Evolutionary conservation across 2,113 vertebrate genomes (phyloP), one percentile per base, ranked within the genome.

Genomic region (Rhinoptilus africanus): DNA sequence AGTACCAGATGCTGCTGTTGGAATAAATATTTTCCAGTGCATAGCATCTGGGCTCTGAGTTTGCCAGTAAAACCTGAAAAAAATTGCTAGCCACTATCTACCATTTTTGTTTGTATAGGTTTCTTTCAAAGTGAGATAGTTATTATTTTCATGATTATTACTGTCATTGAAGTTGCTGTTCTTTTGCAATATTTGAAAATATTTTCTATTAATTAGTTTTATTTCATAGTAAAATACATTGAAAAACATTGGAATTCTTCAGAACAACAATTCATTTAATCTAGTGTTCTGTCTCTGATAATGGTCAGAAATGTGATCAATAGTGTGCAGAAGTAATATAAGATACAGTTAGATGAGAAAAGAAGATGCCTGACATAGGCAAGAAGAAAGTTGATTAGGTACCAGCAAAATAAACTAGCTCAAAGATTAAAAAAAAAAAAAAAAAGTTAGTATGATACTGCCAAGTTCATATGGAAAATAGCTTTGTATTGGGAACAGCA

Each of bases 1-100:
- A 95, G 85, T 28, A 74, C 92, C 97, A 98, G 97, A 98, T 98
- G 96, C 81, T 98, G 88, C 88, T 95, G 75, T 96, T 97, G 96
- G 94, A 98, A 97, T 92, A 98, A 97, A 93, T 97, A 95, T 96
- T 94, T 97, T 98, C 94, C 95, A 95, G 86, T 95, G 91, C 50
- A 97, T 97, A 98, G 96, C 97, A 98, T 97, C 97, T 98, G 97
- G 92, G 60, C 79, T 76, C 87, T 82, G 68, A 93, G 30, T 5
- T 68, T 97, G 95, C 97, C 95, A 96, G 78, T 4, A 93, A 92
- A 96, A 92, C 19, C 24, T 43, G 43, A 51, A 68, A 92, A 80
- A 92, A 57, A 71, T 37, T 83, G 21, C 15, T 74, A 96, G 22
- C 74, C 43, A 56, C 23, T 87, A 53, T 53, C 45, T 95, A 47